These are phyloP conservation scores for Drosophila simulans DNA, from an alignment of 1,140 invertebrate species.

Conservation along the genomic window DNA sequence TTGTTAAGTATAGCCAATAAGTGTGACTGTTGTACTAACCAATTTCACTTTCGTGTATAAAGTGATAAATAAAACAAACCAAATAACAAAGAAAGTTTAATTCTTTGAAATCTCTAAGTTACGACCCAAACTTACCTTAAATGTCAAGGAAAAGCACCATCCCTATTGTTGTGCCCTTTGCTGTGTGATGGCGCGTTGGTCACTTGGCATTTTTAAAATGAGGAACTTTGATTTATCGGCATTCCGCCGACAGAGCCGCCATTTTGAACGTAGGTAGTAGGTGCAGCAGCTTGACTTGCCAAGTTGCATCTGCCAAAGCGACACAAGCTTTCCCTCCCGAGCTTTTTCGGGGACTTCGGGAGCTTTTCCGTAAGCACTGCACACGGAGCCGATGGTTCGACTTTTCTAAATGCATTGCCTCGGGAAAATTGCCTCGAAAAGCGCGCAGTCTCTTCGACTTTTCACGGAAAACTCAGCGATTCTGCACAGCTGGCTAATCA, in stretches of 20 bases:
- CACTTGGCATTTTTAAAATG: conserved; percentile 34
- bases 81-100: neutral
- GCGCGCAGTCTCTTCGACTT: conserved; percentile 35
- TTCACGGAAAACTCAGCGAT: conserved; percentile 15
- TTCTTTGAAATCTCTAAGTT: neutral
- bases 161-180: neutral
- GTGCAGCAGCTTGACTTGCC: conserved; percentile 59
- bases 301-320: conserved; percentile 30
- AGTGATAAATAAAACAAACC: neutral
- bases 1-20: too few relatives aligned
- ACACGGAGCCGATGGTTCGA: conserved; percentile 42
- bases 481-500: conserved; percentile 20
- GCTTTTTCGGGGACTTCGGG: conserved; percentile 43
- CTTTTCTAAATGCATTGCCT: conserved; percentile 33
- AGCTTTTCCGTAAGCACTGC: conserved; percentile 40
- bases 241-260: conserved; percentile 50
- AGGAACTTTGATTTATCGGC: conserved; percentile 76
- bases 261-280: conserved; percentile 56
- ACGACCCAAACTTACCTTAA: too few relatives aligned
- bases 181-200: neutral
- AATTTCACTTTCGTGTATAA: too few relatives aligned
- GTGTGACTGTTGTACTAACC: too few relatives aligned
- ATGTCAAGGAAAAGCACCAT: too few relatives aligned
- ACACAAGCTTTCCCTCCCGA: conserved; percentile 36
- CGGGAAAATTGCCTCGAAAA: conserved; percentile 26